Evolutionary conservation across 2,888 invertebrate genomes (phyloP), one percentile per base, ranked within the genome.

Genomic region (Andrena bucephala): DNA sequence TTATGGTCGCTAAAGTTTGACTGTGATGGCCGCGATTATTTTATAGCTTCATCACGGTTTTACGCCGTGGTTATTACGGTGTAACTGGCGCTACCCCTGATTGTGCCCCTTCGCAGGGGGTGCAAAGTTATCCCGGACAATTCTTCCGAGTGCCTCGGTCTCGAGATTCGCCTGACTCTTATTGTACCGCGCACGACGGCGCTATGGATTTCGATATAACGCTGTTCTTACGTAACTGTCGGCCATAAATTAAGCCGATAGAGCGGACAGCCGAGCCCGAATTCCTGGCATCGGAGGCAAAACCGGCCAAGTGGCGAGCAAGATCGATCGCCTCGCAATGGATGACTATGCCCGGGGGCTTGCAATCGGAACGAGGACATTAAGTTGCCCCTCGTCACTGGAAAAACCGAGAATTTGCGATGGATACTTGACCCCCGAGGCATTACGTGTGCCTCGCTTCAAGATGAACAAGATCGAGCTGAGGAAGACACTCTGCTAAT

Each of bases 291-390:
- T 71, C 54, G 48, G 59, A 16, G 57, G 36, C 60, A 48, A 78
- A 72, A 71, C 24, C 63, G 75, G 62, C 42, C 75, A 73, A 82
- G 79, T 76, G 71, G 50, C 31, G 75, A 76, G 71, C 75, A 76
- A 83, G 80, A 86, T 86, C 80, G 86, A 86, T 86, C 80, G 82
- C 54, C 70, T 66, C 10, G 71, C 79, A 52, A 85, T 81, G 66
- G 77, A 80, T 77, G 54, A 80, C 75, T 67, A 54, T 77, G 79
- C 77, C 24, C 76, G 70, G 67, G 60, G 52, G 60, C 70, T 78
- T 77, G 79, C 80, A 85, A 82, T 81, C 50, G 54, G 48, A 87
- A 85, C 72, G 72, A 82, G 77, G 68, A 66, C 76, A 84, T 81
- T 76, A 80, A 77, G 84, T 75, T 72, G 73, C 57, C 66, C 60